Evolutionary conservation across 2,888 invertebrate species (phyloP), one percentile per base, ranked within the genome.

Genomic region (Macrophya alboannulata): DNA sequence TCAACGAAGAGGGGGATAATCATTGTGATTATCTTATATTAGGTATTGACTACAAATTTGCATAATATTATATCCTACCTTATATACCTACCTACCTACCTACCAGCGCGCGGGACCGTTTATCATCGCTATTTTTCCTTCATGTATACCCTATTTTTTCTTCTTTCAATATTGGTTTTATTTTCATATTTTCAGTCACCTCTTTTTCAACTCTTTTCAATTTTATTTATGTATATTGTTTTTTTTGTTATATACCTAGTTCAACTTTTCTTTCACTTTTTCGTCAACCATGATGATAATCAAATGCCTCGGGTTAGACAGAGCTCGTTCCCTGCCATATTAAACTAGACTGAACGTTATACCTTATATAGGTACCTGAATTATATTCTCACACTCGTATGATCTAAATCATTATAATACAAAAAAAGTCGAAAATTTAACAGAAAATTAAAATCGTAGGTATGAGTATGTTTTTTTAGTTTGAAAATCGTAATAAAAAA

Each of bases 21-120:
- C 92, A 93, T 92, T 91, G 91, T 92, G 92, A 93, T 93, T 93
- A 93, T 93, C 92, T 93, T 91, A 91, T 93, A 93, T 93, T 92
- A 93, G 92, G 92, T 93, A 93, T 93, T 93, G 93, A 93, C 92
- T 91, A 91, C 92, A 90, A 89, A 93, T 93, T 93, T 93, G 91
- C 93, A 93, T 93, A 93, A 93, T 93, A 91, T 91, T 90, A 91
- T 68, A 31, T 31, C 31, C 31, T 31, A 31, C 89, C 91, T 90
- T n/a, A n/a, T n/a, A n/a, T n/a, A 90, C 90, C 91, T 90, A 90
- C 55, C 55, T 55, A 55, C 89, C 91, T 90, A 90, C 90, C 91
- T 90, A 90, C 37, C 88, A 88, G 88, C 90, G 86, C 87, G 87
- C 81, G 85, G 88, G 86, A 86, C 87, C 87, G 87, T 88, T 88